Evolutionary conservation across 2,797 vertebrate species (phyloP), one percentile per base, ranked within the genome.

Genomic region (Schizothorax lantsangensis): DNA sequence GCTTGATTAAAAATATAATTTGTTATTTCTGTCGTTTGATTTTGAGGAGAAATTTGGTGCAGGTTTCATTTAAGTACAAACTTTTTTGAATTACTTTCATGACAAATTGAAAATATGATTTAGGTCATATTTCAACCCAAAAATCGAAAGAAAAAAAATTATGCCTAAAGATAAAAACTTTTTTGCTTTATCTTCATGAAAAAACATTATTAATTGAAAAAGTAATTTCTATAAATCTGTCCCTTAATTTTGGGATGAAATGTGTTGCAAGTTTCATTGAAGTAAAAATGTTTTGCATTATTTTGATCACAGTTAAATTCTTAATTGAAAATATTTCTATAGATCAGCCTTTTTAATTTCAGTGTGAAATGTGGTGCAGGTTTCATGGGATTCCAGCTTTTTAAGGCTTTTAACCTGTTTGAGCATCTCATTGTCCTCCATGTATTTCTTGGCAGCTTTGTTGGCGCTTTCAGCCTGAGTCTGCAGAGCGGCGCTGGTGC

Each of bases 341-440:
- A 5, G 8, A 17, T 30, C 43, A 10, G 5, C 11, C 17, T 45
- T 33, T 19, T 19, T 75, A 15, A 19, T 49, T 40, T 59, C 36
- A 0, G 54, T 15, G 19, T 59, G 19, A 8, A 40, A 69, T 77
- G 9, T 30, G 26, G 4, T 21, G 47, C 26, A 75, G 17, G n/a
- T 73, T 45, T 26, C 7, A 6, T n/a, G 11, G 49, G n/a, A 26
- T 72, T 82, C 57, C 57, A 11, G 57, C 23, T 26, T 62, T 59
- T n/a, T 33, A n/a, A 66, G 21, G 10, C 10, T 30, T 49, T 59
- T 30, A 8, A 99, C 98, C 95, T 95, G 92, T 94, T 95, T 97
- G 43, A 98, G 93, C 74, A 59, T 94, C 91, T 96, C 92, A 30
- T 97, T 97, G 89, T 98, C 96, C 1, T 97, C 95, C 94, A 97